Conservation (phyloP, 92 coral and sea anemone genomes). For the Virgularia gustaviana region DNA sequence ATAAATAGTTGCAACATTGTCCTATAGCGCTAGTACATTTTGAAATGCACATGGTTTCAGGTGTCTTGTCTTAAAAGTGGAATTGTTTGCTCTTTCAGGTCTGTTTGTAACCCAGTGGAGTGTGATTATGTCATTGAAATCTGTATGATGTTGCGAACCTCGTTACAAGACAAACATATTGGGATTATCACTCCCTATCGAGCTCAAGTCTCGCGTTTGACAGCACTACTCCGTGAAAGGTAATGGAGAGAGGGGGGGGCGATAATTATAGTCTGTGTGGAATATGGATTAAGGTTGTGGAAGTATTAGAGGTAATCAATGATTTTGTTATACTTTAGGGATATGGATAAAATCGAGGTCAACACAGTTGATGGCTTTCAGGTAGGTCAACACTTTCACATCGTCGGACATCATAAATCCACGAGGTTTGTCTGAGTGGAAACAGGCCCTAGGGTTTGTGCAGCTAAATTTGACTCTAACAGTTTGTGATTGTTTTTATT, state of each 20-base stretch:
- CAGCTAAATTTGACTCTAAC: background rate
- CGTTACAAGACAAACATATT: constrained; percentile 45
- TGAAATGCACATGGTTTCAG: background rate
- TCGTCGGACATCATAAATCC: no score
- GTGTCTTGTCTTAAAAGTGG: background rate
- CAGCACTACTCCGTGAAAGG: constrained; percentile 47
- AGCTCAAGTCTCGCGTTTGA: constrained; percentile 55
- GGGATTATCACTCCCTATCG: constrained; percentile 91
- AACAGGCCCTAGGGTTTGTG: no score
- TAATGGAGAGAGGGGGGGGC: constrained; percentile 19
- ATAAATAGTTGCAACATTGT: no score
- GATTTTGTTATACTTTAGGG: background rate
- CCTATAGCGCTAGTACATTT: no score
- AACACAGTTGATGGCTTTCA: constrained; percentile 97
- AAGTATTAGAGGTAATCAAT: background rate
- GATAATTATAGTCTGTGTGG: background rate
- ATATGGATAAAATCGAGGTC: constrained; percentile 64
- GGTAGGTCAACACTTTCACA: constrained; percentile 28
- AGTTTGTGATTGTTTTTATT: background rate
- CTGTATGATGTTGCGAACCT: constrained; percentile 35
- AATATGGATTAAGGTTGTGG: background rate
- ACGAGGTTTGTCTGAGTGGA: no score
- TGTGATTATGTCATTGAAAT: constrained; percentile 42
- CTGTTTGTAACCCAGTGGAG: constrained; percentile 60
- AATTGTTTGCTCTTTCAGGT: constrained; percentile 28